A percentile compares a stretch with the other conserved stretches of the same genome.
These are phyloP conservation scores for Agrilus biguttatus DNA, from an alignment of 2,888 invertebrate genomes.

Conservation along the genomic window DNA sequence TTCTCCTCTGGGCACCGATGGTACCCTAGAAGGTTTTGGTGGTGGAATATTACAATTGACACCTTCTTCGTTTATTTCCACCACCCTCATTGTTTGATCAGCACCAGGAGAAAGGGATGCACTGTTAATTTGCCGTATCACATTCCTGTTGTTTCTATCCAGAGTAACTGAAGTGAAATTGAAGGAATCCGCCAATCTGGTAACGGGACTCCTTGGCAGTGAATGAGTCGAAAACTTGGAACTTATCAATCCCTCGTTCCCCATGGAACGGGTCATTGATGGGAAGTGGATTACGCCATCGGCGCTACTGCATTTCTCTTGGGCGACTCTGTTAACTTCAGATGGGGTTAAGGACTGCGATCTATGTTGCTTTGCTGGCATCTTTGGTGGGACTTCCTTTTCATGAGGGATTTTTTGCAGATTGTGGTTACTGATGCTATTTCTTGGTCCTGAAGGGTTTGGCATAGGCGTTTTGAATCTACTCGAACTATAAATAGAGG, in stretches of 20 bases:
- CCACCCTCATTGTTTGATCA: slow-evolving; percentile 41
- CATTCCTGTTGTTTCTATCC: slow-evolving; percentile 34
- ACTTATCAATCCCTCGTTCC: slow-evolving; percentile 21
- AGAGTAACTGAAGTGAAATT: slow-evolving; percentile 33
- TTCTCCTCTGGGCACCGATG: slow-evolving; percentile 32
- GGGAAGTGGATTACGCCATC: slow-evolving; percentile 50
- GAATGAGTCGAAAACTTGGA: slow-evolving; percentile 44
- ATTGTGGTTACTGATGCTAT: slow-evolving; percentile 27
- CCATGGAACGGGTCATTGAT: slow-evolving; percentile 31
- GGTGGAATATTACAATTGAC: slow-evolving; percentile 42
- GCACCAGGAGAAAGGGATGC: slow-evolving; percentile 40
- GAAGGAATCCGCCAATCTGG: slow-evolving; percentile 37
- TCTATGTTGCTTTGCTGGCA: slow-evolving; percentile 51
- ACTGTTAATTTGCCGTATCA: slow-evolving; percentile 47
- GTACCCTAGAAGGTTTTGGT: slow-evolving; percentile 51
- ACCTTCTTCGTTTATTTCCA: slow-evolving; percentile 31
- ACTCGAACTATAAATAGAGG: slow-evolving; percentile 35
- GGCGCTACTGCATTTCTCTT: slow-evolving; percentile 53
- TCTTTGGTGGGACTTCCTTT: slow-evolving; percentile 32
- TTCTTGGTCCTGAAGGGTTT: slow-evolving; percentile 33
- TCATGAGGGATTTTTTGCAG: slow-evolving; percentile 41
- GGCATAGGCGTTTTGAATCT: slow-evolving; percentile 30
- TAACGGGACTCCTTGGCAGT: slow-evolving; percentile 34
- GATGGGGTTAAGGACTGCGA: slow-evolving; percentile 66
- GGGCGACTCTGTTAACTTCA: slow-evolving; percentile 34